Percentiles rank a stretch among this genome's conserved stretches.
Conservation (phyloP, 2,797 vertebrate genomes). For the Sebastes jordani region DNA sequence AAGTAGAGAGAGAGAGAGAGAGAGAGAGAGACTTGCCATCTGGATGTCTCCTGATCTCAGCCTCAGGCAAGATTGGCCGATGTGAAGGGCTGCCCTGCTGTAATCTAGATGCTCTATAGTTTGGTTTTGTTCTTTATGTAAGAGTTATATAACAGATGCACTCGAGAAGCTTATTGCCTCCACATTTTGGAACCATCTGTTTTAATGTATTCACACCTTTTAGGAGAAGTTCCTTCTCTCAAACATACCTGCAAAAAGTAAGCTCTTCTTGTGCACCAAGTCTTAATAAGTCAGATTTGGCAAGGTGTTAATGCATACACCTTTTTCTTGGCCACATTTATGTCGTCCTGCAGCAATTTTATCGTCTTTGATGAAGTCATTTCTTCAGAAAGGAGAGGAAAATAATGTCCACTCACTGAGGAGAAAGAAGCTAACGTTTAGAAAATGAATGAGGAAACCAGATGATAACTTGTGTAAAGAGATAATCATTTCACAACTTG, state of each 20-base stretch:
- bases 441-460: not conserved
- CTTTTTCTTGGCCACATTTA: not conserved
- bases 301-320: not conserved
- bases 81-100: conserved; percentile 32
- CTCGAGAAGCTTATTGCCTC: conserved; percentile 15
- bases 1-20: conserved; percentile 4
- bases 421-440: not conserved
- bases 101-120: conserved; percentile 36
- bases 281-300: conserved; percentile 1
- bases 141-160: conserved; percentile 53
- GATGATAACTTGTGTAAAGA: not conserved
- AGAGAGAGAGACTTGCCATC: conserved; percentile 39
- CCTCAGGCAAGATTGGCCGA: conserved; percentile 44
- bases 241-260: not conserved
- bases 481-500: not conserved
- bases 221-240: not conserved
- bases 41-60: conserved; percentile 61
- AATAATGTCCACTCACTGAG: not conserved
- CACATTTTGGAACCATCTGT: conserved; percentile 31
- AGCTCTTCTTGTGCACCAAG: not conserved
- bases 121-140: conserved; percentile 57
- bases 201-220: conserved; percentile 17
- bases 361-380: not conserved
- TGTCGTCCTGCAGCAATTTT: not conserved
- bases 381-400: not conserved